Percentiles rank a stretch among this genome's conserved stretches.
These are phyloP conservation scores for Platichthys stellatus DNA, from an alignment of 2,113 vertebrate species.

Conservation along the genomic window DNA sequence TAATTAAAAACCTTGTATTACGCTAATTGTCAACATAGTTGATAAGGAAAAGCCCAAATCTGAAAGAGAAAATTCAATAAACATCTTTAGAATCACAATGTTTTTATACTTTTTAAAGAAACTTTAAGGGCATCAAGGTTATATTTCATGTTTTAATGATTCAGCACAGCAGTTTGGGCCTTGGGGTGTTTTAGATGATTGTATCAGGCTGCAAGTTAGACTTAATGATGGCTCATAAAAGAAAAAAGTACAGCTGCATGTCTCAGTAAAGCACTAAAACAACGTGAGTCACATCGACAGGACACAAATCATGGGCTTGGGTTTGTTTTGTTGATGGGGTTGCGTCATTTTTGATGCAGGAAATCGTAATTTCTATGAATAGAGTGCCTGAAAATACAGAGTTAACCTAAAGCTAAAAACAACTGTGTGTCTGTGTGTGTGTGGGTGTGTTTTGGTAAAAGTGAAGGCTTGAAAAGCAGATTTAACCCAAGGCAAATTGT, in stretches of 20 bases:
- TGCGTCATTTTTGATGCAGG: neutral
- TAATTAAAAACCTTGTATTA: neutral
- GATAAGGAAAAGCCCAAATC: neutral
- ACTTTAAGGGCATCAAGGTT: neutral
- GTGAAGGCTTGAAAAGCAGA: neutral
- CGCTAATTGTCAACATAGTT: neutral
- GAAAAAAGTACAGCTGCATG: neutral
- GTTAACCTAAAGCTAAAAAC: neutral
- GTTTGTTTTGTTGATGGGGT: neutral
- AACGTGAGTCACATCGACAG: neutral
- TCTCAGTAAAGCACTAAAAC: neutral
- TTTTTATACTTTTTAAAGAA: neutral
- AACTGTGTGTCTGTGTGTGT: constrained; percentile 2
- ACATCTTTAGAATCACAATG: neutral
- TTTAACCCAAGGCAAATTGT: constrained; percentile 8
- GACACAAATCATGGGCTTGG: constrained; percentile 2
- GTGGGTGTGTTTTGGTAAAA: constrained; percentile 6
- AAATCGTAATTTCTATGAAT: neutral
- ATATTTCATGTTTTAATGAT: neutral
- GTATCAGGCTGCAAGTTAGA: neutral
- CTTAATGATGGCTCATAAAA: constrained; percentile 7
- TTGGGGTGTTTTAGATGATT: neutral
- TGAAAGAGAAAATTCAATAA: neutral
- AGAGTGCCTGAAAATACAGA: neutral
- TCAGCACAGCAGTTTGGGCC: neutral